Percentiles rank a stretch among this genome's conserved stretches.
Evolutionary conservation across 1,140 invertebrate genomes (phyloP).

Genomic region (Eulimnadia texana): DNA sequence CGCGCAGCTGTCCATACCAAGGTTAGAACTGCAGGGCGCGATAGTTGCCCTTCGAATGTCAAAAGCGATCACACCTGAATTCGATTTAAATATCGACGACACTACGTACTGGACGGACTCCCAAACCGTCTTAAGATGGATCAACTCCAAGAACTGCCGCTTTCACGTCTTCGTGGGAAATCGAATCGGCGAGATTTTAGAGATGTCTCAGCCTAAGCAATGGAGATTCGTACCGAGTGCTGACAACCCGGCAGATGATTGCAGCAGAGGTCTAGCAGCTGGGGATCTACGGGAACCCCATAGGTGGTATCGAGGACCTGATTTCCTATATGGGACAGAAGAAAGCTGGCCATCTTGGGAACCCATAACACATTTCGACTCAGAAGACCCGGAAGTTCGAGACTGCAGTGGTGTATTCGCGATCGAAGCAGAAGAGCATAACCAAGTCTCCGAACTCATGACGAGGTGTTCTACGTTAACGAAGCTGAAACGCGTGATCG

Average conservation of each 20-base stretch:
- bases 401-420: no score
- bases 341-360: background rate
- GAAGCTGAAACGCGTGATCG: no score
- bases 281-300: background rate
- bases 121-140: constrained; percentile 15
- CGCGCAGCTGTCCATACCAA: constrained; percentile 4
- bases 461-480: no score
- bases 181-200: constrained; percentile 12
- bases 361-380: background rate
- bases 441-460: no score
- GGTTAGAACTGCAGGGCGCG: constrained; percentile 11
- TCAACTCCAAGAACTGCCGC: constrained; percentile 3
- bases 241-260: constrained; percentile 18
- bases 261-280: constrained; percentile 6
- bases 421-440: no score
- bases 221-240: constrained; percentile 15
- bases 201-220: background rate
- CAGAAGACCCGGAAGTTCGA: background rate
- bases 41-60: constrained; percentile 12
- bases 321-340: background rate
- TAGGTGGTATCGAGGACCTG: background rate
- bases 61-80: background rate
- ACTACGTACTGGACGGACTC: constrained; percentile 17
- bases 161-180: constrained; percentile 12
- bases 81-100: background rate